Base-by-base conservation (phyloP, 2,113 vertebrate species). In the Oryzias javanicus region DNA sequence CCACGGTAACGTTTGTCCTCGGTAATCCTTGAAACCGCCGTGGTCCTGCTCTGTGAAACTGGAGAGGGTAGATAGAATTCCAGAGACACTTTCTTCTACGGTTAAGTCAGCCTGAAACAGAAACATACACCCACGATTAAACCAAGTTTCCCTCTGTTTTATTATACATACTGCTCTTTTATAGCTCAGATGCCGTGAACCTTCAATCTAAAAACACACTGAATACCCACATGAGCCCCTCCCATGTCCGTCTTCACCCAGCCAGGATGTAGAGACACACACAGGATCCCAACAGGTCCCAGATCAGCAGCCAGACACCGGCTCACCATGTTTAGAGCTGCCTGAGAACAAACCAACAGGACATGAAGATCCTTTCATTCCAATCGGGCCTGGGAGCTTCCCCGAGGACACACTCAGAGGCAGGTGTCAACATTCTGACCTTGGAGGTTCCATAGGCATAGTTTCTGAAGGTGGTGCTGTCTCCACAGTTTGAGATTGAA, bases 41-140 rank as follows among this genome's bases (percentile, higher is more conserved):
- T 55, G 54, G 41, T 56, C 54, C 13, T 3, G 4, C 41, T 56
- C 41, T 2, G 18, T 42, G 18, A 56, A 42, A 17, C 54, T n/a
- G 8, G 16, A 44, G 14, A 56, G 40, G 14, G 44, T 19, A 16
- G 41, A 24, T 0, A 56, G 40, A 14, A 56, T 56, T 14, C 41
- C 54, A 56, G 54, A 56, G 22, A 56, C 54, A 56, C 54, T 56
- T 19, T 56, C 35, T 20, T 56, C 40, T 20, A 56, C 54, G 6
- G 54, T 42, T 16, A 56, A 16, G 7, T 44, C 14, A 2, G 54
- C 54, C 54, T 56, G 41, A 44, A 56, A 56, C 40, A 55, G 40
- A 56, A 19, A 55, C 7, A 22, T 7, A 55, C 17, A 46, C 44
- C 4, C 17, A 6, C 17, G 6, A n/a, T n/a, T 3, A 7, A n/a